phyloP scores from a whole-genome alignment of 2,797 vertebrate species.

The Brachyrhaphis roseni region DNA sequence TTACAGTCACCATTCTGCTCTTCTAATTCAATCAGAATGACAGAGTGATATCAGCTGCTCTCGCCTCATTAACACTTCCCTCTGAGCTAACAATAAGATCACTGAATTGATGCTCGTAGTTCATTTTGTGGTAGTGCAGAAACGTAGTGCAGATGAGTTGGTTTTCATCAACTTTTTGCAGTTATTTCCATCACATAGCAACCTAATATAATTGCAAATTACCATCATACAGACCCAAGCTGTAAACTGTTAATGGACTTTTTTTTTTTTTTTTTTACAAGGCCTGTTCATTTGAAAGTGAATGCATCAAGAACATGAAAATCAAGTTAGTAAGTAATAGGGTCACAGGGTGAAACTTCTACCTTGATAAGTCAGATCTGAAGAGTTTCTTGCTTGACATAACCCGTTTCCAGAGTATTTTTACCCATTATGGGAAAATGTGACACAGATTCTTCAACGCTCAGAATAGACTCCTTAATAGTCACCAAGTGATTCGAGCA shows the following conservation, averaged over 20 bases:
- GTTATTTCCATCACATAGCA: neutral
- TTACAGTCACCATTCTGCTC: neutral
- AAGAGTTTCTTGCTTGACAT: neutral
- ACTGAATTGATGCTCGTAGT: neutral
- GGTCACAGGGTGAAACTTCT: neutral
- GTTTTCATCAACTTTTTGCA: neutral
- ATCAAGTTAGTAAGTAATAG: neutral
- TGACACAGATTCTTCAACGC: slow-evolving; percentile 2
- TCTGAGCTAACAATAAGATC: neutral
- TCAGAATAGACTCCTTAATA: slow-evolving; percentile 6
- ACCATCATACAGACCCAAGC: neutral
- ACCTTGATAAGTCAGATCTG: slow-evolving; percentile 5
- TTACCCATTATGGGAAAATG: slow-evolving; percentile 3
- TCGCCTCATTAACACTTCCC: neutral
- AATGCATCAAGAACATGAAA: neutral
- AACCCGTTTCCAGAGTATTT: slow-evolving; percentile 7
- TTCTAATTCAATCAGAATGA: slow-evolving; percentile 4
- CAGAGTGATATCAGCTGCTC: slow-evolving; percentile 1
- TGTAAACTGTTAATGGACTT: neutral
- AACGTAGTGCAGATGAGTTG: neutral
- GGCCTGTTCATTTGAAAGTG: neutral
- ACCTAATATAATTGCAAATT: neutral
- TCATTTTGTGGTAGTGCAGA: neutral
- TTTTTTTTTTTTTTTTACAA: neutral
- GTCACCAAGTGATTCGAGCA: neutral